Conservation (phyloP, 2,888 invertebrate species). For the Liposcelis brunnea region DNA sequence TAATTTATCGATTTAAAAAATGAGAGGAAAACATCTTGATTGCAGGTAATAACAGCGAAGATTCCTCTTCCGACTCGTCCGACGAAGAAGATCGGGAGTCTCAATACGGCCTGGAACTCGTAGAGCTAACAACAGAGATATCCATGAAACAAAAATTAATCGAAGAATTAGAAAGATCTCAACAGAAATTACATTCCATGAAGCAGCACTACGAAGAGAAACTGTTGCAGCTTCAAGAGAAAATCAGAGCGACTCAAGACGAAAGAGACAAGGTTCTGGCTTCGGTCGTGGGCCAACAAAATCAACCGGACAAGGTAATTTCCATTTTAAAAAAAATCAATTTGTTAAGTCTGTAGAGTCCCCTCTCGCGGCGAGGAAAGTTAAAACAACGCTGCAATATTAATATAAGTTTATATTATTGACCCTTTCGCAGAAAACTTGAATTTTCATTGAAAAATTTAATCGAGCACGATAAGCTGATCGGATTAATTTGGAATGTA, state of each 20-base stretch:
- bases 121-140: constrained; percentile 81
- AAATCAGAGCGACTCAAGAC: constrained; percentile 73
- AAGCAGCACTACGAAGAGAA: constrained; percentile 86
- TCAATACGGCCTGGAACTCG: constrained; percentile 57
- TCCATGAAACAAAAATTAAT: constrained; percentile 88
- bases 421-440: no score
- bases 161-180: constrained; percentile 80
- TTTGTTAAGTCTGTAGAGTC: no score
- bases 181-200: constrained; percentile 68
- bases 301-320: constrained; percentile 23
- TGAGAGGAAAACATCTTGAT: no score
- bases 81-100: constrained; percentile 17
- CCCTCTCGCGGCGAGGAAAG: no score
- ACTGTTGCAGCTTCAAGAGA: constrained; percentile 59
- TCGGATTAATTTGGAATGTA: no score
- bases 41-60: constrained; percentile 18
- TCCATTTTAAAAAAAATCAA: background rate
- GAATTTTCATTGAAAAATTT: no score
- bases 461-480: no score
- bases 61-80: constrained; percentile 31
- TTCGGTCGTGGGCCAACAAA: constrained; percentile 24
- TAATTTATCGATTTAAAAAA: background rate
- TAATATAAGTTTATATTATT: no score
- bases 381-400: no score
- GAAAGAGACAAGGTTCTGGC: constrained; percentile 80